A percentile compares a stretch with the other conserved stretches of the same genome.
Conservation (phyloP, 2,888 invertebrate species). For the Diarsia mendica region DNA sequence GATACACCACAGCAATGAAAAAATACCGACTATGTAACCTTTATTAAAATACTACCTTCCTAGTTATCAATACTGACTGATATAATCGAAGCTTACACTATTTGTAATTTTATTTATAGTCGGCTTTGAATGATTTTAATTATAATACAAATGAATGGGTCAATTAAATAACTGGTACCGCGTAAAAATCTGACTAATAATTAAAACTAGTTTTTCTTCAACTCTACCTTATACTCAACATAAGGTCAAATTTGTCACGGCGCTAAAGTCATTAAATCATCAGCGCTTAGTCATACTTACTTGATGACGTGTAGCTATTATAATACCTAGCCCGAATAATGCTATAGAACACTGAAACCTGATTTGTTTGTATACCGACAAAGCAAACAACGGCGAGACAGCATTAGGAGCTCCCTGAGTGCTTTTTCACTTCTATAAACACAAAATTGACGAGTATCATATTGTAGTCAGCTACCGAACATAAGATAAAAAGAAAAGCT, state of each 20-base stretch:
- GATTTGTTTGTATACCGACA: slow-evolving; percentile 68
- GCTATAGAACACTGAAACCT: slow-evolving; percentile 66
- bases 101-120: neutral
- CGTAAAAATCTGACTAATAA: neutral
- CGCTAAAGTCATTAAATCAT: slow-evolving; percentile 46
- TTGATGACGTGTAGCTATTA: slow-evolving; percentile 42
- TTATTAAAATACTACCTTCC: slow-evolving; percentile 23
- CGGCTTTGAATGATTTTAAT: neutral
- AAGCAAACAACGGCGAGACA: slow-evolving; percentile 64
- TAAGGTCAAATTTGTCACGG: slow-evolving; percentile 52
- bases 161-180: slow-evolving; percentile 8
- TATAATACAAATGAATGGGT: neutral
- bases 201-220: slow-evolving; percentile 14
- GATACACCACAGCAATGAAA: neutral
- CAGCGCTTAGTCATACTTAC: slow-evolving; percentile 51
- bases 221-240: slow-evolving; percentile 16
- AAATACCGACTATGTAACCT: slow-evolving; percentile 2
- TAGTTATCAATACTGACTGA: neutral
- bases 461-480: slow-evolving; percentile 55
- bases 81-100: neutral
- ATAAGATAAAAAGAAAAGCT: slow-evolving; percentile 8
- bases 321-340: slow-evolving; percentile 32
- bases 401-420: slow-evolving; percentile 62
- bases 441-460: slow-evolving; percentile 69
- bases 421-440: slow-evolving; percentile 71